These are phyloP conservation scores for Sylvia atricapilla DNA, from an alignment of 2,113 vertebrate genomes.

Conservation along the genomic window DNA sequence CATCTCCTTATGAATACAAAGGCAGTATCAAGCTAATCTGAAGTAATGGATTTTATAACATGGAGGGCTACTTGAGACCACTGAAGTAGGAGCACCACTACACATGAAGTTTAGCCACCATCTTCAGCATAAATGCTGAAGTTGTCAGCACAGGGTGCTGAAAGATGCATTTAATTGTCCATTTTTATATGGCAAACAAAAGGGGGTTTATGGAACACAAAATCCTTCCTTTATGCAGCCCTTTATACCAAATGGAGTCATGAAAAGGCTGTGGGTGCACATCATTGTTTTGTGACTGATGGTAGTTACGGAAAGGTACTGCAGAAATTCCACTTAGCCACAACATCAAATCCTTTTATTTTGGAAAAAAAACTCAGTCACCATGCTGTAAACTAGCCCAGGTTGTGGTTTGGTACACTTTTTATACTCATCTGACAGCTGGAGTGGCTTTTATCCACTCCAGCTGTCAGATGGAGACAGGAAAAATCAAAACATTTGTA, in stretches of 20 bases:
- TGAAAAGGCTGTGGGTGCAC: neutral
- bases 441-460: constrained; percentile 30
- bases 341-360: constrained; percentile 8
- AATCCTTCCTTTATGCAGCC: neutral
- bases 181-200: neutral
- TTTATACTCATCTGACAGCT: neutral
- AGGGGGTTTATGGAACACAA: neutral
- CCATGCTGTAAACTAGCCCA: neutral
- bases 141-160: neutral
- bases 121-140: neutral
- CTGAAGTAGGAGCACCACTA: neutral
- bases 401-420: constrained; percentile 35
- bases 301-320: neutral
- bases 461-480: constrained; percentile 38
- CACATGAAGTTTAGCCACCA: neutral
- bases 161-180: neutral
- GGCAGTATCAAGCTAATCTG: neutral
- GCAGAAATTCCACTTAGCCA: neutral
- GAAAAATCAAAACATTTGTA: constrained; percentile 21
- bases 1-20: neutral
- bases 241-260: neutral
- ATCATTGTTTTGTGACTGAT: neutral
- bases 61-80: neutral
- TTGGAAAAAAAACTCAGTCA: neutral
- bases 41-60: neutral